Evolutionary conservation across 2,113 vertebrate species (phyloP), one percentile per base, ranked within the genome.

Genomic region (Lathamus discolor): DNA sequence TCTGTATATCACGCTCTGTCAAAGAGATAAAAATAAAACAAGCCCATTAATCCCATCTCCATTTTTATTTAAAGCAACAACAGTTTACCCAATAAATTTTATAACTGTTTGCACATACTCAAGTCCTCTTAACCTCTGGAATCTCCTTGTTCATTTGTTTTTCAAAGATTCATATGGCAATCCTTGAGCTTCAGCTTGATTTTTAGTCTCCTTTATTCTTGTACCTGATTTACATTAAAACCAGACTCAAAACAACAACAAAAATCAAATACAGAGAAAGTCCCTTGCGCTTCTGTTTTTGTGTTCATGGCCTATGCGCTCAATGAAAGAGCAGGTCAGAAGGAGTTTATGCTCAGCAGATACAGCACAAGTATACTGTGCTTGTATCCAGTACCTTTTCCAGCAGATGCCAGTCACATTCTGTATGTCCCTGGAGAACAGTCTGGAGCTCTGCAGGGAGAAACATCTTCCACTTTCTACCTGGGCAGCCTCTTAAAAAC

Each of bases 401-500:
- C 41, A 98, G 89, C 43, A 97, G 87, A 33, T 59, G 39, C 98
- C 98, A 98, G 46, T 98, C 83, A 19, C 79, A 79, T 39, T 51
- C 19, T 39, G 19, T 18, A 4, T 79, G 79, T 83, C 98, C 97
- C 59, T 97, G 76, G 19, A 98, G 88, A 93, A 97, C 18, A 49
- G 52, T 13, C 64, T 85, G 95, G 54, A 98, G 94, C 39, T 98
- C 97, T 27, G 4, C 66, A 59, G 98, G 97, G 48, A 93, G 86
- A 85, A 98, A 98, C 5, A 98, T 70, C 57, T 54, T 96, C 97
- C 97, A 98, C 4, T 1, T 70, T 24, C 22, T 25, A 80, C 55
- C 48, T 31, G 97, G 97, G 70, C 94, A 97, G 78, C 96, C 97
- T 93, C 44, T 84, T 63, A 83, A 91, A 96, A 98, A 98, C n/a